Conservation (phyloP, 1,140 invertebrate genomes). For the Drosophila rhopaloa region DNA sequence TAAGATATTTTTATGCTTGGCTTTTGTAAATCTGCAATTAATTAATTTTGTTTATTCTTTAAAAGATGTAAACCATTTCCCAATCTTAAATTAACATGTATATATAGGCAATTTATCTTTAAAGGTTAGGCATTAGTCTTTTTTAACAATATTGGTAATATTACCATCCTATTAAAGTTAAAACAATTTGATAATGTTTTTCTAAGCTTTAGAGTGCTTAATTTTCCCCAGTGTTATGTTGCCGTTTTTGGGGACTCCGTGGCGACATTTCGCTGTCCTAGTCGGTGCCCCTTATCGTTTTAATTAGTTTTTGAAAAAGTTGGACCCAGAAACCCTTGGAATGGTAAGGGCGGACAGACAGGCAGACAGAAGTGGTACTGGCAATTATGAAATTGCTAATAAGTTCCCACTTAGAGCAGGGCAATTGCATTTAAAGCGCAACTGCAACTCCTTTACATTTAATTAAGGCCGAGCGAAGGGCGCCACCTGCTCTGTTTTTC, state of each 20-base stretch:
- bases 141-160: too few relatives aligned
- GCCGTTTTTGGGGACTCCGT: conserved; percentile 32
- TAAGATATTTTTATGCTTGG: too few relatives aligned
- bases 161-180: too few relatives aligned
- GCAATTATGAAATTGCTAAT: conserved; percentile 62
- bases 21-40: too few relatives aligned
- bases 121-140: too few relatives aligned
- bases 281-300: conserved; percentile 62
- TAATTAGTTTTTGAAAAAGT: conserved; percentile 78
- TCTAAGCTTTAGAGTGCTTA: neutral
- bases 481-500: conserved; percentile 33
- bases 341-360: conserved; percentile 7
- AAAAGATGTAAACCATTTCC: too few relatives aligned
- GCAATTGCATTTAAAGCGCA: conserved; percentile 51
- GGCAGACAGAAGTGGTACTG: conserved; percentile 12
- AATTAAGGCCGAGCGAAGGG: conserved; percentile 55
- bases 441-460: conserved; percentile 60
- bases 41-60: too few relatives aligned
- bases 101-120: too few relatives aligned
- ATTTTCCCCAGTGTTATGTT: conserved; percentile 10
- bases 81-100: too few relatives aligned
- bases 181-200: too few relatives aligned
- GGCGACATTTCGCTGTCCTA: conserved; percentile 39
- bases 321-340: conserved; percentile 31
- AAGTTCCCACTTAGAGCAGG: conserved; percentile 32